phyloP scores from a whole-genome alignment of 1,140 invertebrate genomes.

The Aphaenogaster floridana region DNA sequence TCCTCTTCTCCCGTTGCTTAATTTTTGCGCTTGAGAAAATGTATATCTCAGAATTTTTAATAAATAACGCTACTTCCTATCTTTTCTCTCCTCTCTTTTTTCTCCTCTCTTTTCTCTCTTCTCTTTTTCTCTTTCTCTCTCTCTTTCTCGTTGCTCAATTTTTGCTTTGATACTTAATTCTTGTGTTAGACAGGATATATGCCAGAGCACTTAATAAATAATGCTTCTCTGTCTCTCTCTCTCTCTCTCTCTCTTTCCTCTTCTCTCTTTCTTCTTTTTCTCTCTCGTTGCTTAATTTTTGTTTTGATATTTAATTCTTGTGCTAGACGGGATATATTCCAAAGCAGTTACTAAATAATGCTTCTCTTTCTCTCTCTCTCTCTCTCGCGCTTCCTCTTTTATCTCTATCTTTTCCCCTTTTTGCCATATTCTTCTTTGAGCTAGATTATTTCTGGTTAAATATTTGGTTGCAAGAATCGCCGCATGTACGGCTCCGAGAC shows the following conservation, averaged over 20 bases:
- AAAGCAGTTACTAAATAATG: not conserved
- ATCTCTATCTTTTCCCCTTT: not conserved
- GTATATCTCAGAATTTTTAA: not conserved
- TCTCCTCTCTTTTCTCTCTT: not conserved
- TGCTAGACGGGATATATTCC: not conserved
- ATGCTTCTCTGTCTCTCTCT: not conserved
- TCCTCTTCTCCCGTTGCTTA: not conserved
- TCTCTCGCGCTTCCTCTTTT: not conserved
- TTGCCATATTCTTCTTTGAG: not conserved
- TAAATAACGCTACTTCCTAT: not conserved
- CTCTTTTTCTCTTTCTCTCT: not conserved
- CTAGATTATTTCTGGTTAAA: not conserved
- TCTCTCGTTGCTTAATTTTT: not conserved
- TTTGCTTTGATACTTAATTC: not conserved
- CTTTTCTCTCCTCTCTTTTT: not conserved
- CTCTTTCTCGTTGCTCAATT: not conserved
- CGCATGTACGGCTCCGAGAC: not conserved
- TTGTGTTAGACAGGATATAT: not conserved
- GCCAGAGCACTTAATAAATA: not conserved
- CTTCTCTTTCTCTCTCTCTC: not conserved
- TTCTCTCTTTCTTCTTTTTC: not conserved
- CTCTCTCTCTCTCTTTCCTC: no score
- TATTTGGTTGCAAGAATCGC: slow-evolving; percentile 8
- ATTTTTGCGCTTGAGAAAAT: not conserved
- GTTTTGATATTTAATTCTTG: not conserved